Percentiles rank a stretch among this genome's conserved stretches.
Conservation (phyloP, 2,888 invertebrate species). For the Saturnia japonica region DNA sequence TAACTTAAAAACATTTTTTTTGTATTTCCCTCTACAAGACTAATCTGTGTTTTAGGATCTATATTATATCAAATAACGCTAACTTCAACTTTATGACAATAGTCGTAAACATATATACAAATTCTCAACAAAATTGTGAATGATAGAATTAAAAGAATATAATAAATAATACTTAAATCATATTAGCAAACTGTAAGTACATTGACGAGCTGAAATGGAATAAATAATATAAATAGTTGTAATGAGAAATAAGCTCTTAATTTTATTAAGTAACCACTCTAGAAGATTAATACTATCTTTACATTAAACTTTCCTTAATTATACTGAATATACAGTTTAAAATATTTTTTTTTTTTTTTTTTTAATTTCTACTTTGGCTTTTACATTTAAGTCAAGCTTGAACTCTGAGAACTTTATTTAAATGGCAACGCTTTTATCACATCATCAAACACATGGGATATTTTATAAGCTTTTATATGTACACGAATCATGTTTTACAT, state of each 20-base stretch:
- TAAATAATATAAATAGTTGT: neutral
- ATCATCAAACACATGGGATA: slow-evolving; percentile 51
- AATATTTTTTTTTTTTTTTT: slow-evolving; percentile 11
- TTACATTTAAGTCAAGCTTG: slow-evolving; percentile 15
- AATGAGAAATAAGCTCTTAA: neutral
- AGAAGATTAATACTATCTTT: neutral
- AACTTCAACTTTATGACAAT: neutral
- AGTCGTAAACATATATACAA: neutral
- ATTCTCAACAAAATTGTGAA: neutral
- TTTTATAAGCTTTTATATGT: slow-evolving; percentile 24
- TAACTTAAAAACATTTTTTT: neutral
- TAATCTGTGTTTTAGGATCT: too few species aligned
- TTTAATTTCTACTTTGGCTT: slow-evolving; percentile 5
- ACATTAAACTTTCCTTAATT: neutral
- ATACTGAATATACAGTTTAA: neutral
- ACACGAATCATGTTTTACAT: slow-evolving; percentile 14
- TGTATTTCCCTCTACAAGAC: neutral
- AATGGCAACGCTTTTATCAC: slow-evolving; percentile 49
- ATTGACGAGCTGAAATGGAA: neutral
- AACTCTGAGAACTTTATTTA: slow-evolving; percentile 13
- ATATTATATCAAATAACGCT: neutral
- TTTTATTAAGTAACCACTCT: neutral
- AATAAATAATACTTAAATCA: neutral
- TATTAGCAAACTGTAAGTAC: neutral
- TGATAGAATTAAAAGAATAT: neutral